These are phyloP conservation scores for Dicrostonyx torquatus DNA, from an alignment of 2,797 vertebrate species.

Conservation along the genomic window DNA sequence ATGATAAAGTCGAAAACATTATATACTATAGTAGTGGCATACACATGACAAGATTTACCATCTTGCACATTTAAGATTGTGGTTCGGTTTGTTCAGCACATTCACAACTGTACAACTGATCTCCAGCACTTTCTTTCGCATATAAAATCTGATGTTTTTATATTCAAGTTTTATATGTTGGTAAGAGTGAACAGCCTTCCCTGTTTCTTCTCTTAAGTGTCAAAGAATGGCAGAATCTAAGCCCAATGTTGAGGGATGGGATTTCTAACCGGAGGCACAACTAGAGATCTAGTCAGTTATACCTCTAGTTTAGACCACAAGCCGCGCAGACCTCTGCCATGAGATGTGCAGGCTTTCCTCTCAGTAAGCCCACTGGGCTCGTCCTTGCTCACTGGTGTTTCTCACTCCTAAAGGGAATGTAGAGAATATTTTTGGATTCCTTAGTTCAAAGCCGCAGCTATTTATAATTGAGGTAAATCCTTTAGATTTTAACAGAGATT, in stretches of 20 bases:
- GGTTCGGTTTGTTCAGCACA: not conserved
- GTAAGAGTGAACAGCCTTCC: not conserved
- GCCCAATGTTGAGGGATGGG: not conserved
- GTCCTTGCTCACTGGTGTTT: not conserved
- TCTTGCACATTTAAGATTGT: not conserved
- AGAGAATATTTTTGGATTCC: not conserved
- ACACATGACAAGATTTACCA: not conserved
- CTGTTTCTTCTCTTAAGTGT: not conserved
- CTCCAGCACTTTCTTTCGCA: slow-evolving; percentile 1
- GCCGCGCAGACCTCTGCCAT: not conserved
- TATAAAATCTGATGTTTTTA: slow-evolving; percentile 7
- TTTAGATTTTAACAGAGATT: slow-evolving; percentile 33
- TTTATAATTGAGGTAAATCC: slow-evolving; percentile 23
- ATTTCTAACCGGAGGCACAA: not conserved
- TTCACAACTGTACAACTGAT: not conserved
- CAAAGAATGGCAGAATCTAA: not conserved
- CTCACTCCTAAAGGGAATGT: not conserved
- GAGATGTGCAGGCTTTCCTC: not conserved
- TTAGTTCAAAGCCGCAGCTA: not conserved
- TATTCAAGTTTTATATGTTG: not conserved
- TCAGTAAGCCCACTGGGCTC: not conserved
- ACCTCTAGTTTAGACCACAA: no score
- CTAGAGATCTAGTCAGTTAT: not conserved
- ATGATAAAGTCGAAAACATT: not conserved
- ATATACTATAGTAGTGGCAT: not conserved